Evolutionary conservation across 1,140 invertebrate species (phyloP).

Genomic region (Drusus annulatus): DNA sequence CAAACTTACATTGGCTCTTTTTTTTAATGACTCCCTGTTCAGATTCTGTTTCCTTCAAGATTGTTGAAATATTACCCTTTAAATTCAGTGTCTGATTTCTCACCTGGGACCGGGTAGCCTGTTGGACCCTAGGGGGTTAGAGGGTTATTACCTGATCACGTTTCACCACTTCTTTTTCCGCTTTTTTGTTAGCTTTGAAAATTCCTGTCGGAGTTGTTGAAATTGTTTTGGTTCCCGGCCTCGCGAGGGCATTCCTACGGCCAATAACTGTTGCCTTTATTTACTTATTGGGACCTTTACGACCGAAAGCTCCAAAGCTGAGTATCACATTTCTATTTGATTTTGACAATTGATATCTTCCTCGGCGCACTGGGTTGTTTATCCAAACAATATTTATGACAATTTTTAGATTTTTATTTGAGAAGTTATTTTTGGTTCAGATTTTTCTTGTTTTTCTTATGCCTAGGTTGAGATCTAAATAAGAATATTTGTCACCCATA

Average conservation of each 20-base stretch:
- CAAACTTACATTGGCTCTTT: too few species aligned
- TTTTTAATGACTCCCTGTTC: too few species aligned
- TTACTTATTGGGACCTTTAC: background rate
- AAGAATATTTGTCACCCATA: too few species aligned
- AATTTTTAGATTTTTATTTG: too few species aligned
- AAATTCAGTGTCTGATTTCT: background rate
- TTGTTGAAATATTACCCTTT: background rate
- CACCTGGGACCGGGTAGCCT: background rate
- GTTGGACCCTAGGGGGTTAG: background rate
- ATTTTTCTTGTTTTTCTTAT: too few species aligned
- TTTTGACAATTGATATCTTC: conserved; percentile 13
- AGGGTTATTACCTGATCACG: conserved; percentile 26
- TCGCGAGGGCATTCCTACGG: too few species aligned
- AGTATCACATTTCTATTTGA: conserved; percentile 19
- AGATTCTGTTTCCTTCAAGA: too few species aligned
- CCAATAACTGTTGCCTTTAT: conserved; percentile 18
- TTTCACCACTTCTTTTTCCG: background rate
- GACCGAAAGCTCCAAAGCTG: background rate
- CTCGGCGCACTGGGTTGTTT: too few species aligned
- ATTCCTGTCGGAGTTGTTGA: conserved; percentile 6
- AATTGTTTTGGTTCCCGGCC: background rate
- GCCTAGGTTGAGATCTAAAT: too few species aligned
- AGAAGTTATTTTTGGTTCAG: too few species aligned
- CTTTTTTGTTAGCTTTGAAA: background rate
- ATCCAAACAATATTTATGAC: too few species aligned